These are phyloP conservation scores for Acromyrmex charruanus DNA, from an alignment of 1,140 invertebrate genomes.

Conservation along the genomic window DNA sequence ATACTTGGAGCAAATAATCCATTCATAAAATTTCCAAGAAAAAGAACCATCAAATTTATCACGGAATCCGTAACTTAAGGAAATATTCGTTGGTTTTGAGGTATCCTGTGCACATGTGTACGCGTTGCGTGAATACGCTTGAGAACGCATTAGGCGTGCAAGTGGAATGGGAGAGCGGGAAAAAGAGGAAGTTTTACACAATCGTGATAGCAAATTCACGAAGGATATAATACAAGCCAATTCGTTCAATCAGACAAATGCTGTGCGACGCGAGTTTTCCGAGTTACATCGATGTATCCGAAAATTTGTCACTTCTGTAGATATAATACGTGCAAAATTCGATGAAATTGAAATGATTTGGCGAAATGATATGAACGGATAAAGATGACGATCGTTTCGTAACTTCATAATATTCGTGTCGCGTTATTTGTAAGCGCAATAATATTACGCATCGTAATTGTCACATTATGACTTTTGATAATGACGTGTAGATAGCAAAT, in stretches of 20 bases:
- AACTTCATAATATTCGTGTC: neutral
- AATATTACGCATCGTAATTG: neutral
- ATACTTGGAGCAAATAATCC: neutral
- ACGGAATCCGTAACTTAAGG: neutral
- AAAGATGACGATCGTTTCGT: slow-evolving; percentile 3
- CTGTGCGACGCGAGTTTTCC: slow-evolving; percentile 52
- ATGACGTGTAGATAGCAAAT: neutral
- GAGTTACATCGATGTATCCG: slow-evolving; percentile 10
- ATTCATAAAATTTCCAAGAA: neutral
- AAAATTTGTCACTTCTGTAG: neutral
- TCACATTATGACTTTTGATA: neutral
- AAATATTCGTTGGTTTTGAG: neutral
- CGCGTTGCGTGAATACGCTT: neutral
- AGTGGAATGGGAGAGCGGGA: slow-evolving; percentile 5
- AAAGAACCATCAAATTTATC: slow-evolving; percentile 4
- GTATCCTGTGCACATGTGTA: neutral
- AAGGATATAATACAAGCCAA: slow-evolving; percentile 63
- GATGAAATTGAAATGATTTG: slow-evolving; percentile 54
- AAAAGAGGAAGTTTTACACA: slow-evolving; percentile 29
- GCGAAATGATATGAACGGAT: neutral
- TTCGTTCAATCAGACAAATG: slow-evolving; percentile 72
- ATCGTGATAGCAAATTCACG: slow-evolving; percentile 65
- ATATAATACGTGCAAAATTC: neutral
- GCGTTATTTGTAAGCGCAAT: neutral
- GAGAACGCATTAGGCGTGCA: slow-evolving; percentile 32